These are phyloP conservation scores for Mactra quadrangularis DNA, from an alignment of 1,140 invertebrate species.

Conservation along the genomic window DNA sequence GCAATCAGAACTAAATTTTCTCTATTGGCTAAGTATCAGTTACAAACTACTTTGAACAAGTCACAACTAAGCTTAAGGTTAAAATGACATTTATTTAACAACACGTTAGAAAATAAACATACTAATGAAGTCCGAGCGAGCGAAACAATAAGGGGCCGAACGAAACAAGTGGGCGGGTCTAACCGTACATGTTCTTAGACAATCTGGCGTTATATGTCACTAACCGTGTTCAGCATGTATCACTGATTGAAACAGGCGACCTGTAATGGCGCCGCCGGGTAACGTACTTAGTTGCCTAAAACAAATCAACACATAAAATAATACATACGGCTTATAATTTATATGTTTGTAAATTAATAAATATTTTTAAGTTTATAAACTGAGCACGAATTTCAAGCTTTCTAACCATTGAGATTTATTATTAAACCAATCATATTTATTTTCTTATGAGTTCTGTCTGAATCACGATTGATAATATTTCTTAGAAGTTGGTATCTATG, in stretches of 20 bases:
- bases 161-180: constrained; percentile 24
- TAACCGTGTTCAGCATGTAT: constrained; percentile 21
- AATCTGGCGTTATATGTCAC: constrained; percentile 39
- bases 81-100: constrained; percentile 32
- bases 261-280: constrained; percentile 36
- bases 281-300: constrained; percentile 4
- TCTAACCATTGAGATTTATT: too few species aligned
- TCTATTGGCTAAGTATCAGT: constrained; percentile 35
- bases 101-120: constrained; percentile 12
- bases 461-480: too few species aligned
- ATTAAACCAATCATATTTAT: too few species aligned
- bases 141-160: constrained; percentile 22
- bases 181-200: constrained; percentile 36
- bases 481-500: too few species aligned
- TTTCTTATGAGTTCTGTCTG: too few species aligned
- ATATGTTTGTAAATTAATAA: too few species aligned
- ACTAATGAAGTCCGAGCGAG: constrained; percentile 26
- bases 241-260: constrained; percentile 44
- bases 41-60: constrained; percentile 26
- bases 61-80: constrained; percentile 3
- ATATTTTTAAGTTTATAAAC: too few species aligned
- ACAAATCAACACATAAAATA: not conserved
- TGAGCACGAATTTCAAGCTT: too few species aligned
- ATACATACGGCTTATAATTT: too few species aligned
- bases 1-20: too few species aligned